Evolutionary conservation across 1,140 invertebrate species (phyloP), one percentile per base, ranked within the genome.

Genomic region (Cecropterus lyciades): DNA sequence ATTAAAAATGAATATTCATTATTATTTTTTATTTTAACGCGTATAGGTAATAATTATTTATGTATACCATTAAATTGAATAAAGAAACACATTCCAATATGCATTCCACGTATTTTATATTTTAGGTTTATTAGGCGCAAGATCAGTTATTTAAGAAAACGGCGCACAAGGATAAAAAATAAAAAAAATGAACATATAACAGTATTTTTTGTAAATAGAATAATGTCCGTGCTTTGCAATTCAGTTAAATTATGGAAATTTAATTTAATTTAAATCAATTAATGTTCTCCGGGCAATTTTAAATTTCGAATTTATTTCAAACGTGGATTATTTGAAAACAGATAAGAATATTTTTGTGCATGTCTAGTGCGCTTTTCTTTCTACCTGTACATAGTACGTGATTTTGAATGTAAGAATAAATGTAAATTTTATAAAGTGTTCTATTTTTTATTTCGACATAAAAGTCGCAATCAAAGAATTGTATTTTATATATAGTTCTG

Each of bases 371-470:
- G 85, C 85, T 89, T 87, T 69, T 70, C 73, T 72, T 69, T 82
- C 77, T 70, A 69, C 74, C 69, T 91, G 88, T 91, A 91, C 74
- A 91, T 91, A 91, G 84, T 81, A 87, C 77, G 79, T 88, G 78
- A 80, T 77, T 82, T 83, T 78, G 63, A 64, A 79, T 87, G 80
- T 91, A 91, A 91, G 87, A 91, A 84, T 91, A 91, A 89, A 91
- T 91, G 88, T 91, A 91, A 76, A 89, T 91, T 91, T 91, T 91
- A 85, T 87, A 91, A 87, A 85, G 76, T 79, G 56, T 56, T 49
- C 37, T 64, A 55, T 68, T 63, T 81, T 76, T 80, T 71, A 67
- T 77, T 79, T 68, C 8, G 53, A n/a, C n/a, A n/a, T n/a, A n/a
- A n/a, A n/a, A n/a, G n/a, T n/a, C n/a, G n/a, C n/a, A n/a, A n/a